These are phyloP conservation scores for Zelleria hepariella DNA, from an alignment of 2,888 invertebrate genomes.

Conservation along the genomic window DNA sequence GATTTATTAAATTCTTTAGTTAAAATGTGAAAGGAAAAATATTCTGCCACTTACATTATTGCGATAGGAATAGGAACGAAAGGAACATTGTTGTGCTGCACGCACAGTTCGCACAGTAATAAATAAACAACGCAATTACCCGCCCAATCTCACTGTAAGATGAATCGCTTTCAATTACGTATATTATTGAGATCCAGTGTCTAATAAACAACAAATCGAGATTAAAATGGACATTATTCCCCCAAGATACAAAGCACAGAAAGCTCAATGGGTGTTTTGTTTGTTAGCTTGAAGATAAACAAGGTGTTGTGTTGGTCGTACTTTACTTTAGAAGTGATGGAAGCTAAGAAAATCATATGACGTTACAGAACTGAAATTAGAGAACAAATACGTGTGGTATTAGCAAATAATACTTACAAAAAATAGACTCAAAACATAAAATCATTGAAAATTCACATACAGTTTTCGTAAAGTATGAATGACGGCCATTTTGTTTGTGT, in stretches of 20 bases:
- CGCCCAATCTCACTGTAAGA: conserved; percentile 21
- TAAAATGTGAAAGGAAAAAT: background rate
- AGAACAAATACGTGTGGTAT: background rate
- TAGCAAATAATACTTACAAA: background rate
- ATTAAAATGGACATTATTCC: too few relatives aligned
- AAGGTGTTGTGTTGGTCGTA: background rate
- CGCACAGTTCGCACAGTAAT: conserved; percentile 18
- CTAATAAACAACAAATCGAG: background rate
- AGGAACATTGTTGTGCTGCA: background rate
- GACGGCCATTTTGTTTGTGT: conserved; percentile 60
- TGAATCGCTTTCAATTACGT: background rate
- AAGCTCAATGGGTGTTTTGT: background rate
- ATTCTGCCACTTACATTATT: background rate
- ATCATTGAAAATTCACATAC: conserved; percentile 17
- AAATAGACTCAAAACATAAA: background rate
- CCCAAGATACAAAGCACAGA: background rate
- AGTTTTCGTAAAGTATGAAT: conserved; percentile 25
- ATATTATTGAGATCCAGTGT: background rate
- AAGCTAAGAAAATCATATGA: background rate
- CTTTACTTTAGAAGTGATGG: background rate
- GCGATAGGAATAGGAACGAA: background rate
- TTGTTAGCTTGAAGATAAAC: conserved; percentile 1
- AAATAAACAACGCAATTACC: conserved; percentile 66
- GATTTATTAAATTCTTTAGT: background rate
- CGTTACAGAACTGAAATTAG: background rate